These are phyloP conservation scores for Anabas testudineus DNA, from an alignment of 2,797 vertebrate species.

Conservation along the genomic window DNA sequence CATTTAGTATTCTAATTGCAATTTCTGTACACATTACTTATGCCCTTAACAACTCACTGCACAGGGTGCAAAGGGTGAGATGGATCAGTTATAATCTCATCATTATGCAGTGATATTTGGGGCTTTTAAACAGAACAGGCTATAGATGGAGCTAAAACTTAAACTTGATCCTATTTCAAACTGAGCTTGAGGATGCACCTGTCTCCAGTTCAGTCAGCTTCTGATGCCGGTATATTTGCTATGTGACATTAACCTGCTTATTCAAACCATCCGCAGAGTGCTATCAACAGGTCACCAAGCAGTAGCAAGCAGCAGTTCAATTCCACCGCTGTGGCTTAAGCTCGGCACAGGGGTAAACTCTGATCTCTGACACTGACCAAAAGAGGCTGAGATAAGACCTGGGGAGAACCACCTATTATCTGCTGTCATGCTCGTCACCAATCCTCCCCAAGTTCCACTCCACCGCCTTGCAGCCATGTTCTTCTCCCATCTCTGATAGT, in stretches of 20 bases:
- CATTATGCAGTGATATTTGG: too few species aligned
- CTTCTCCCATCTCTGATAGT: constrained; percentile 51
- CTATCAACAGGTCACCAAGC: constrained; percentile 32
- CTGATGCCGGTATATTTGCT: neutral
- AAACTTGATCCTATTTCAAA: constrained; percentile 14
- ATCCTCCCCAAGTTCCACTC: constrained; percentile 50
- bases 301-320: constrained; percentile 19
- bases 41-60: neutral
- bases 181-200: constrained; percentile 5
- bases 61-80: neutral
- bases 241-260: neutral
- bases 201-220: constrained; percentile 10
- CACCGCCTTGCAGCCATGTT: constrained; percentile 40
- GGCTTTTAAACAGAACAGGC: neutral
- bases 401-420: constrained; percentile 60
- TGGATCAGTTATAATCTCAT: neutral
- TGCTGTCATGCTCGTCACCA: constrained; percentile 45
- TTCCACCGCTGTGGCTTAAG: constrained; percentile 27
- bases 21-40: neutral
- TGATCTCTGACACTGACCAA: constrained; percentile 17
- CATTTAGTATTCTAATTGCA: neutral
- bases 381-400: constrained; percentile 57
- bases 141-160: constrained; percentile 5
- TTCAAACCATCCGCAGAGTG: constrained; percentile 11
- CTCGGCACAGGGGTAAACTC: constrained; percentile 34